These are phyloP conservation scores for Andrena flavipes DNA, from an alignment of 2,888 invertebrate species.

Conservation along the genomic window DNA sequence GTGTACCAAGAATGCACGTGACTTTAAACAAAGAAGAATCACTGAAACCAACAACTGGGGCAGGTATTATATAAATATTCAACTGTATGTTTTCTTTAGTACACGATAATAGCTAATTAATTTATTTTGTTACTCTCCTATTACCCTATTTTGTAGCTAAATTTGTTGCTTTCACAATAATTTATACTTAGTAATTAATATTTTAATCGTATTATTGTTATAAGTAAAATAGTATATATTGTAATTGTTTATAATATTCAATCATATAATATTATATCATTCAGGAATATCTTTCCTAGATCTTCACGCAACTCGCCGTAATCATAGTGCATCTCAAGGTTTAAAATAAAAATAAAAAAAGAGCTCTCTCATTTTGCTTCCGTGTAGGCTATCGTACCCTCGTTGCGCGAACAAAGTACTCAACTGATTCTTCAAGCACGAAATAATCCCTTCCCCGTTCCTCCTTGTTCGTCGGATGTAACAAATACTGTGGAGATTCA, in stretches of 20 bases:
- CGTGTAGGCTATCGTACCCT: slow-evolving; percentile 60
- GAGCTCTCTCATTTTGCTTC: slow-evolving; percentile 63
- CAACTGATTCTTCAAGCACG: slow-evolving; percentile 9
- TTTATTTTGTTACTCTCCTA: slow-evolving; percentile 84
- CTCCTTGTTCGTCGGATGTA: slow-evolving; percentile 22
- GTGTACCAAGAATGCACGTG: background rate
- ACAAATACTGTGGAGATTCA: slow-evolving; percentile 13
- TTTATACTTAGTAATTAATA: slow-evolving; percentile 80
- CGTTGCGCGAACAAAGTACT: slow-evolving; percentile 26
- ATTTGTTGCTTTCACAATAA: slow-evolving; percentile 81
- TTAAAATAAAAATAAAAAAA: slow-evolving; percentile 31
- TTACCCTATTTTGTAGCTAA: slow-evolving; percentile 83
- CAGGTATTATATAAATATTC: slow-evolving; percentile 81
- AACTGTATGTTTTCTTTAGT: slow-evolving; percentile 78
- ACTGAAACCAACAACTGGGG: slow-evolving; percentile 80
- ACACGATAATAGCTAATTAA: slow-evolving; percentile 81
- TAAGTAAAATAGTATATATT: slow-evolving; percentile 81
- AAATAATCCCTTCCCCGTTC: slow-evolving; percentile 35
- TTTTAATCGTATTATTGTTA: slow-evolving; percentile 78
- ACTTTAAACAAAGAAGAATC: slow-evolving; percentile 24
- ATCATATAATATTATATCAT: slow-evolving; percentile 74
- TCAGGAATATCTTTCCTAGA: slow-evolving; percentile 74
- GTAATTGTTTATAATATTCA: slow-evolving; percentile 79
- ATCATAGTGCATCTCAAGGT: slow-evolving; percentile 67
- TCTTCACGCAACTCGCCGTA: slow-evolving; percentile 67